These are phyloP conservation scores for Chelonoidis abingdonii DNA, from an alignment of 2,113 vertebrate genomes.

Conservation along the genomic window DNA sequence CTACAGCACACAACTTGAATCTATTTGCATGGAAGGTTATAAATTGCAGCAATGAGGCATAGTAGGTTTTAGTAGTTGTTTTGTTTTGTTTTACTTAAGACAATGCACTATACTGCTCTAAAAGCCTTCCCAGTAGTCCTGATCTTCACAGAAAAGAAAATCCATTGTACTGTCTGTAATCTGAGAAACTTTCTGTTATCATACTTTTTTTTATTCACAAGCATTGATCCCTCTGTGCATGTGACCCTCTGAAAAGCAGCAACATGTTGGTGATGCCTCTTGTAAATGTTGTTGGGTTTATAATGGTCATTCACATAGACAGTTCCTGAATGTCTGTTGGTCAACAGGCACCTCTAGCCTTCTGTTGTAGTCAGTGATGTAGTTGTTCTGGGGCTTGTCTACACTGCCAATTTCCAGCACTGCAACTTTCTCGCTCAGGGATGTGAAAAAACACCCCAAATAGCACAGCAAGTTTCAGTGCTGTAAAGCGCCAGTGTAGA, in stretches of 20 bases:
- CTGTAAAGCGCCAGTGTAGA: too few species aligned
- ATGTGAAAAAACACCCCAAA: too few species aligned
- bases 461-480: too few species aligned
- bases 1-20: background rate
- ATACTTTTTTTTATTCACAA: conserved; percentile 35
- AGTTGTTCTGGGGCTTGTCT: background rate
- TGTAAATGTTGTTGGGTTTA: conserved; percentile 47
- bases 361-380: background rate
- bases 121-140: conserved; percentile 41
- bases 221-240: conserved; percentile 27
- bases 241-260: conserved; percentile 63
- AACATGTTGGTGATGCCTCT: conserved; percentile 7
- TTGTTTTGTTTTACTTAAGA: background rate
- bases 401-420: too few species aligned
- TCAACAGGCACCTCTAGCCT: conserved; percentile 2
- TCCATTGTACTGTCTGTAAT: conserved; percentile 43
- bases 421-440: too few species aligned
- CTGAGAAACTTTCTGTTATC: conserved; percentile 59
- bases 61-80: background rate
- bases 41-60: background rate
- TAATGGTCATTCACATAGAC: conserved; percentile 21
- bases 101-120: conserved; percentile 18
- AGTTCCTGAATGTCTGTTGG: conserved; percentile 13
- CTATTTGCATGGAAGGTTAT: background rate
- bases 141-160: conserved; percentile 57